These are phyloP conservation scores for Zaprionus camerounensis DNA, from an alignment of 1,140 invertebrate genomes.

Conservation along the genomic window DNA sequence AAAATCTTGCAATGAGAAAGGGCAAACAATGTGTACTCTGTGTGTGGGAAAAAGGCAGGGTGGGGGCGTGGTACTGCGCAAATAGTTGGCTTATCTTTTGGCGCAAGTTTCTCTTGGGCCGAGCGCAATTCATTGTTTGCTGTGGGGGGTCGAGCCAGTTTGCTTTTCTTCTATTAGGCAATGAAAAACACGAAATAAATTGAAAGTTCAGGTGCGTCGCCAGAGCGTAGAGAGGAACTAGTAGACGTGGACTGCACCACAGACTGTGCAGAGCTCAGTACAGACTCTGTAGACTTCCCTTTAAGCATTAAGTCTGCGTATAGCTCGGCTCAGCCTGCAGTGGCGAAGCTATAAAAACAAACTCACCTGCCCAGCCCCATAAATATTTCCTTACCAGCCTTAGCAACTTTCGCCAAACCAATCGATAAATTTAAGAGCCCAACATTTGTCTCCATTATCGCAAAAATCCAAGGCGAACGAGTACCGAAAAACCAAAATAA, in stretches of 20 bases:
- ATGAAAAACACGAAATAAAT: conserved; percentile 68
- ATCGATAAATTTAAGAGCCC: conserved; percentile 82
- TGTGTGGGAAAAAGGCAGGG: background rate
- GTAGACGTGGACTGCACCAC: background rate
- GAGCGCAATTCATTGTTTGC: conserved; percentile 58
- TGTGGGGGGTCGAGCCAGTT: conserved; percentile 15
- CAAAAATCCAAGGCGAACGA: conserved; percentile 76
- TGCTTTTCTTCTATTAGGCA: conserved; percentile 64
- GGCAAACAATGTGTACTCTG: background rate
- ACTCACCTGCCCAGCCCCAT: conserved; percentile 56
- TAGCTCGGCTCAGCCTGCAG: background rate
- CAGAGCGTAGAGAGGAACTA: background rate
- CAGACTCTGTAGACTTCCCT: background rate
- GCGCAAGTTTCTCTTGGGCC: conserved; percentile 49
- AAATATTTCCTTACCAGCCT: conserved; percentile 61
- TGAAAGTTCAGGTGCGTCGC: conserved; percentile 63
- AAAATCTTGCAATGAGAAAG: background rate
- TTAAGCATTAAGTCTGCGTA: conserved; percentile 1
- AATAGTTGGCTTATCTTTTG: conserved; percentile 62
- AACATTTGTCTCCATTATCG: conserved; percentile 82
- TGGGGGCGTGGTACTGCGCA: conserved; percentile 17
- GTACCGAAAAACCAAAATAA: conserved; percentile 32
- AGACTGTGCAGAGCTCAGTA: background rate
- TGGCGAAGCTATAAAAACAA: conserved; percentile 58
- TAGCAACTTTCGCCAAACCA: conserved; percentile 38